Percentiles rank a stretch among this genome's conserved stretches.
Conservation (phyloP, 2,888 invertebrate genomes). For the Pocota personata region DNA sequence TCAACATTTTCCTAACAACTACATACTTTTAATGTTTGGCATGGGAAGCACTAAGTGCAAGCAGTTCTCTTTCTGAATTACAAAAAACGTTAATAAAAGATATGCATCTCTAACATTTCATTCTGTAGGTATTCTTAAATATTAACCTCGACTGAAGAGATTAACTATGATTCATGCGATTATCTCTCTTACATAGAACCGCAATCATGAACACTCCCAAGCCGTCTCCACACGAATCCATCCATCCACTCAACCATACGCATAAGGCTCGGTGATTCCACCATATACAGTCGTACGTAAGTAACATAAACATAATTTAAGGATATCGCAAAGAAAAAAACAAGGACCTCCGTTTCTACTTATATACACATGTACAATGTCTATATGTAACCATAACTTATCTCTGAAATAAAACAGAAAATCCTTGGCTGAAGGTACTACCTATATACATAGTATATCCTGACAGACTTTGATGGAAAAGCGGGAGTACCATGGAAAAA, state of each 20-base stretch:
- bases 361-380: conserved; percentile 32
- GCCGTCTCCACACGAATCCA: conserved; percentile 20
- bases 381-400: conserved; percentile 49
- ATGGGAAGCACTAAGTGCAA: too few species aligned
- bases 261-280: conserved; percentile 22
- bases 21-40: too few species aligned
- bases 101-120: neutral
- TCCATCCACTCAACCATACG: conserved; percentile 38
- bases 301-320: conserved; percentile 69
- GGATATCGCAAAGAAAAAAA: conserved; percentile 26
- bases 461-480: conserved; percentile 70
- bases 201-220: conserved; percentile 25
- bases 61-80: too few species aligned
- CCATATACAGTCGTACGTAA: conserved; percentile 30
- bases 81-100: neutral
- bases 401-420: conserved; percentile 37
- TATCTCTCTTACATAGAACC: conserved; percentile 55
- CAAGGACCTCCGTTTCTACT: conserved; percentile 1
- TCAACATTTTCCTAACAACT: too few species aligned
- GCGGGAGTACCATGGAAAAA: neutral
- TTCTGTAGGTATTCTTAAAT: neutral
- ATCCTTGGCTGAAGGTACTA: conserved; percentile 29
- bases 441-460: conserved; percentile 24
- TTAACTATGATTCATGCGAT: conserved; percentile 69
- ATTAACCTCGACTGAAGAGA: conserved; percentile 49